Conservation (phyloP, 2,888 invertebrate species). For the Nymphalis polychloros region DNA sequence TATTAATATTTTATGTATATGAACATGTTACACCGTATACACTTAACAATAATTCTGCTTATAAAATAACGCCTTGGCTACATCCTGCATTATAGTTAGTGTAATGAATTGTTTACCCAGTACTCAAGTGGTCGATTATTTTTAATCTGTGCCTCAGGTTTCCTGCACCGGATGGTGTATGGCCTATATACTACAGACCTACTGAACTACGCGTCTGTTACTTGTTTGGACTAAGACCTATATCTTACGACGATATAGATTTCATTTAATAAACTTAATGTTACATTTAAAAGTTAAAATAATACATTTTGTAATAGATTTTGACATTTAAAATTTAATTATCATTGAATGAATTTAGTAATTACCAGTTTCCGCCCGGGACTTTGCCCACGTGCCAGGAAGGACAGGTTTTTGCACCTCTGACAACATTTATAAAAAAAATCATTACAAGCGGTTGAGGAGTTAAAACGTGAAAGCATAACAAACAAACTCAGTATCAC, state of each 20-base stretch:
- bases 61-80: conserved; percentile 13
- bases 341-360: no score
- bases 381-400: no score
- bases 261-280: not conserved
- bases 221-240: conserved; percentile 12
- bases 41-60: no score
- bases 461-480: no score
- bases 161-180: conserved; percentile 64
- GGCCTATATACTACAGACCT: conserved; percentile 55
- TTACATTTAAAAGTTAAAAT: not conserved
- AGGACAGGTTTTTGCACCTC: no score
- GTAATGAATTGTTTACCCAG: conserved; percentile 48
- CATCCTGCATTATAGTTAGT: conserved; percentile 36
- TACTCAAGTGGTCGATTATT: conserved; percentile 47
- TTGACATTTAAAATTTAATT: no score
- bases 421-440: no score
- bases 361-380: no score
- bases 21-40: no score
- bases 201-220: conserved; percentile 41
- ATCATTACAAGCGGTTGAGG: no score
- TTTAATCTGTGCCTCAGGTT: conserved; percentile 54
- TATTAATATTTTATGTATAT: not conserved
- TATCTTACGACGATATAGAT: not conserved
- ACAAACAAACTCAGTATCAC: no score
- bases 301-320: no score